A percentile compares a stretch with the other conserved stretches of the same genome.
Evolutionary conservation across 2,888 invertebrate genomes (phyloP).

Genomic region (Drosophila seclusa): DNA sequence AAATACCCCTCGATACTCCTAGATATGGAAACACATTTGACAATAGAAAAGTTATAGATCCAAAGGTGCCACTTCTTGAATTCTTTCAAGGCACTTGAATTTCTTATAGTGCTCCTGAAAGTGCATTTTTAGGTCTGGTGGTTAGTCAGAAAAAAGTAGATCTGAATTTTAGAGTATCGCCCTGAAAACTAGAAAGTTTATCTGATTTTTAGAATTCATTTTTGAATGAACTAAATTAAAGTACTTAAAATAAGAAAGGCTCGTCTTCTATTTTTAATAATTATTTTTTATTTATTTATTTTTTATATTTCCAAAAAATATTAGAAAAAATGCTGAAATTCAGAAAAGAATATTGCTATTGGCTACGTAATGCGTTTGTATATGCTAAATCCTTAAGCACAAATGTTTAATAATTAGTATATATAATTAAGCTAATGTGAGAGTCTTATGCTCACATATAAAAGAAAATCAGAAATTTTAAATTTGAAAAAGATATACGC

Average conservation of each 20-base stretch:
- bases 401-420: neutral
- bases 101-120: neutral
- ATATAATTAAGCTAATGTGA: too few species aligned
- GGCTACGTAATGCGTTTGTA: too few species aligned
- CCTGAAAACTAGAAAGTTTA: neutral
- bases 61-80: neutral
- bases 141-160: neutral
- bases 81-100: neutral
- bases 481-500: neutral
- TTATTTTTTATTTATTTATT: too few species aligned
- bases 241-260: neutral
- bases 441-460: too few species aligned
- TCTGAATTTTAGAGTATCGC: neutral
- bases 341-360: neutral
- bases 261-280: neutral
- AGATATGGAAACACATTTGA: neutral
- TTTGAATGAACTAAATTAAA: neutral
- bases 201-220: neutral
- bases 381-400: neutral
- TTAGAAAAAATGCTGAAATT: neutral
- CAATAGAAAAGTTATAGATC: neutral
- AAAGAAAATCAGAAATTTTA: neutral
- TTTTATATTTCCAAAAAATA: neutral
- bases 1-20: neutral
- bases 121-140: neutral